Conservation (phyloP, 2,888 invertebrate species). For the Troides helena region DNA sequence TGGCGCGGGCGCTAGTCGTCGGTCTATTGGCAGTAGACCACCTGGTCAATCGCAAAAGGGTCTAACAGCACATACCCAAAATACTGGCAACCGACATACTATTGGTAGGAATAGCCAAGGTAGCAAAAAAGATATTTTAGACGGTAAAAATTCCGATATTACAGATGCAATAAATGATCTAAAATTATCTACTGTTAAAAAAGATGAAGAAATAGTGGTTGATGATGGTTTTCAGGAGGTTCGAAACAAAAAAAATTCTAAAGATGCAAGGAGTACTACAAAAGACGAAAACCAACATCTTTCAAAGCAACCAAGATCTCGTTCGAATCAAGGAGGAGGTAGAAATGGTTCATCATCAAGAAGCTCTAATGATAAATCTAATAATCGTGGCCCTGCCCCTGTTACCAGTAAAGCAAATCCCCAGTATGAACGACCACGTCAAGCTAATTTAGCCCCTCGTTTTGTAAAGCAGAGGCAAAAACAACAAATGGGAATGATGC, state of each 20-base stretch:
- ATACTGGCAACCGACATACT: conserved; percentile 57
- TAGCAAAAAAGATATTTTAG: conserved; percentile 58
- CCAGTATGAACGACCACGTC: conserved; percentile 75
- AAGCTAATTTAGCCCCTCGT: conserved; percentile 86
- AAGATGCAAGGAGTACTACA: conserved; percentile 73
- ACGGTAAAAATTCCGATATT: conserved; percentile 61
- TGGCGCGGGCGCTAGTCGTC: conserved; percentile 54
- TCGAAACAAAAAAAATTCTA: conserved; percentile 87
- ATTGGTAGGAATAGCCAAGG: conserved; percentile 55
- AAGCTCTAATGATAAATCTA: conserved; percentile 66
- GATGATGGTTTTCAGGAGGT: conserved; percentile 92
- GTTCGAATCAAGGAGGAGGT: conserved; percentile 69
- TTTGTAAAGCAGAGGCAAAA: conserved; percentile 87
- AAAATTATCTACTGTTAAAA: conserved; percentile 59
- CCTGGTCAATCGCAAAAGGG: conserved; percentile 54
- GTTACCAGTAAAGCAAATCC: conserved; percentile 57
- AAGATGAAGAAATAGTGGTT: conserved; percentile 73
- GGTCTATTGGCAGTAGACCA: conserved; percentile 55
- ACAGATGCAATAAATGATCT: conserved; percentile 70
- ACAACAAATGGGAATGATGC: conserved; percentile 68
- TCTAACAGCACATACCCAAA: conserved; percentile 62
- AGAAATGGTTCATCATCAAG: conserved; percentile 70
- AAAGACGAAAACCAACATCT: conserved; percentile 63
- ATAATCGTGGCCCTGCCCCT: conserved; percentile 58
- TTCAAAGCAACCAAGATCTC: conserved; percentile 67